phyloP scores from a whole-genome alignment of 2,888 invertebrate species.

The Germaria angustata region DNA sequence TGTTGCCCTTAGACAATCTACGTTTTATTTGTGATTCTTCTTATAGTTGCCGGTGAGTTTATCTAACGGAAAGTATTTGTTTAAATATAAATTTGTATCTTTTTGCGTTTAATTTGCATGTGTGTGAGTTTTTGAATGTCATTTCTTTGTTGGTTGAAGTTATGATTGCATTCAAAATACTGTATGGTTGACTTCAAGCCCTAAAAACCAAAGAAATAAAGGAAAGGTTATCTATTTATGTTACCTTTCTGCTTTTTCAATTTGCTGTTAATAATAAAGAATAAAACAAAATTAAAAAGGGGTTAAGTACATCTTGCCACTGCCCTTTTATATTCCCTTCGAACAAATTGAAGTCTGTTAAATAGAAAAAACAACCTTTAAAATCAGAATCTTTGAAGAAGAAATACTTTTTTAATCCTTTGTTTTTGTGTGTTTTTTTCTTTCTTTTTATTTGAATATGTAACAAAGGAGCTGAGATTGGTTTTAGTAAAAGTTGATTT shows the following conservation, averaged over 20 bases:
- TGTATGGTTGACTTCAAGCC: background rate
- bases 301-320: slow-evolving; percentile 53
- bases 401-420: background rate
- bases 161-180: slow-evolving; percentile 5
- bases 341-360: slow-evolving; percentile 26
- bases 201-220: background rate
- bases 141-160: background rate
- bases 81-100: background rate
- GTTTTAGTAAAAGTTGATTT: slow-evolving; percentile 3
- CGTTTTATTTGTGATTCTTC: background rate
- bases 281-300: slow-evolving; percentile 25
- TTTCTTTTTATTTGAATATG: slow-evolving; percentile 26
- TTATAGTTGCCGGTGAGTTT: background rate
- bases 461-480: slow-evolving; percentile 31
- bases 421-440: background rate
- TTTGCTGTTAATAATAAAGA: slow-evolving; percentile 30
- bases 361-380: slow-evolving; percentile 37
- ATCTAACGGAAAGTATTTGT: background rate
- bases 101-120: background rate
- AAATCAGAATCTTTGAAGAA: slow-evolving; percentile 41
- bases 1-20: background rate
- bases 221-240: background rate
- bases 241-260: background rate
- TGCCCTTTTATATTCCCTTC: slow-evolving; percentile 15
- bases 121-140: slow-evolving; percentile 7